Conservation (phyloP, 2,797 vertebrate genomes). For the Spondyliosoma cantharus region DNA sequence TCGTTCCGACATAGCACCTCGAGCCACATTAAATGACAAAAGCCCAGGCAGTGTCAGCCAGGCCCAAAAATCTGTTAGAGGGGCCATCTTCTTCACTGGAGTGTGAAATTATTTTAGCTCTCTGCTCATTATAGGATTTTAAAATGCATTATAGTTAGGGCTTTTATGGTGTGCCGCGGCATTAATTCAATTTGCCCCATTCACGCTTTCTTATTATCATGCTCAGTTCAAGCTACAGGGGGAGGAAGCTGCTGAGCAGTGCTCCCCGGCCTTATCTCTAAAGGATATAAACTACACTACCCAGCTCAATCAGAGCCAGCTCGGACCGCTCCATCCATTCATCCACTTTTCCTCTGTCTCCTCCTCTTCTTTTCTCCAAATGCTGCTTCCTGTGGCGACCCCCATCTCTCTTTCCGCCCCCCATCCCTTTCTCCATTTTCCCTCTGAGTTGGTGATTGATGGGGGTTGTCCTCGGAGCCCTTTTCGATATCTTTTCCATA, state of each 20-base stretch:
- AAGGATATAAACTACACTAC: constrained; percentile 83
- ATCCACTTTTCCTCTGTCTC: constrained; percentile 62
- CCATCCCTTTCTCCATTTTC: constrained; percentile 73
- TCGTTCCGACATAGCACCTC: constrained; percentile 70
- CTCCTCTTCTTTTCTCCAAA: constrained; percentile 50
- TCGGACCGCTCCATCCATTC: constrained; percentile 71
- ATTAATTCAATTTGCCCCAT: constrained; percentile 86
- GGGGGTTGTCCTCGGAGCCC: constrained; percentile 69
- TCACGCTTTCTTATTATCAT: constrained; percentile 81
- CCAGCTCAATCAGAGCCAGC: constrained; percentile 78
- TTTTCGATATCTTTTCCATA: constrained; percentile 79
- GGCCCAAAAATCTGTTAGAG: constrained; percentile 78
- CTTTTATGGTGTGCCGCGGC: constrained; percentile 81
- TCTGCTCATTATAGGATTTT: constrained; percentile 85
- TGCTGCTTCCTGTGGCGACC: constrained; percentile 70
- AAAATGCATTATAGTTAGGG: constrained; percentile 85
- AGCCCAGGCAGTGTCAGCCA: constrained; percentile 71
- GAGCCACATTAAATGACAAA: constrained; percentile 79
- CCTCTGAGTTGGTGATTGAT: constrained; percentile 79
- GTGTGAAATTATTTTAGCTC: constrained; percentile 86
- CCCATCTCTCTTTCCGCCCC: constrained; percentile 73
- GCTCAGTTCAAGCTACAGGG: constrained; percentile 77
- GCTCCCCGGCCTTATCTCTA: constrained; percentile 80
- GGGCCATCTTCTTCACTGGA: constrained; percentile 80
- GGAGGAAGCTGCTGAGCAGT: constrained; percentile 79